A percentile compares a stretch with the other conserved stretches of the same genome.
phyloP scores from a whole-genome alignment of 2,888 invertebrate species.

The Yponomeuta malinellus region DNA sequence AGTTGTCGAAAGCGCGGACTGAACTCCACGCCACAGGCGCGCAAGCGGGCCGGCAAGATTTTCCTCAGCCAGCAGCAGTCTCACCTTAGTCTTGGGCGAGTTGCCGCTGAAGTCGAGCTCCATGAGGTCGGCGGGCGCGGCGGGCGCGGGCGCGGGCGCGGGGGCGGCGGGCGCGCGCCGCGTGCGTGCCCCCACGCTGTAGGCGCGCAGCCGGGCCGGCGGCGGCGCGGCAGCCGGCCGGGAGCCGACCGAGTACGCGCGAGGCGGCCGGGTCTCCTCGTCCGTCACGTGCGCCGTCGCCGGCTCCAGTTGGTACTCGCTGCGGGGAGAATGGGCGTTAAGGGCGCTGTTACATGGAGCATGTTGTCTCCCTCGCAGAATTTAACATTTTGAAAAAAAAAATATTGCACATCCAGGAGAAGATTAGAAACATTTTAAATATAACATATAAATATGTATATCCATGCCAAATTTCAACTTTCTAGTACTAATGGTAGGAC shows the following conservation, averaged over 20 bases:
- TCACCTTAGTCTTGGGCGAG: conserved; percentile 33
- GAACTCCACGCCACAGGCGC: too few relatives aligned
- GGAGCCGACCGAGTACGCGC: conserved; percentile 91
- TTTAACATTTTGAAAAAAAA: too few relatives aligned
- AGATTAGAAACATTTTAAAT: too few relatives aligned
- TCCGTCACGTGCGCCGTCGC: conserved; percentile 83
- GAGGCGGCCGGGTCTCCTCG: conserved; percentile 79
- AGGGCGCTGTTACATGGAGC: too few relatives aligned
- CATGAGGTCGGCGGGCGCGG: conserved; percentile 85
- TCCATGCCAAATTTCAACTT: too few relatives aligned
- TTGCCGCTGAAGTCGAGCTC: conserved; percentile 76
- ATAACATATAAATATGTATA: too few relatives aligned
- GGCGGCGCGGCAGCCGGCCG: conserved; percentile 73
- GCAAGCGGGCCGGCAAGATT: too few relatives aligned
- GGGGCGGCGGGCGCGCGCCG: conserved; percentile 64
- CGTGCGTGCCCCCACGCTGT: conserved; percentile 82
- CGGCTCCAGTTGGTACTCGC: conserved; percentile 88
- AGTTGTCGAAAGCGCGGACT: too few relatives aligned
- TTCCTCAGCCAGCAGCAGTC: too few relatives aligned
- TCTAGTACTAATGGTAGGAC: too few relatives aligned
- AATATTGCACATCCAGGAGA: too few relatives aligned
- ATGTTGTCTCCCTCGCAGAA: too few relatives aligned
- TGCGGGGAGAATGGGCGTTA: conserved; percentile 27
- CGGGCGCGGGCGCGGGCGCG: conserved; percentile 37
- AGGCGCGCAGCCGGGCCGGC: conserved; percentile 78